phyloP scores from a whole-genome alignment of 37 sponge, comb jelly and placozoan genomes.

The Beroe ovata region DNA sequence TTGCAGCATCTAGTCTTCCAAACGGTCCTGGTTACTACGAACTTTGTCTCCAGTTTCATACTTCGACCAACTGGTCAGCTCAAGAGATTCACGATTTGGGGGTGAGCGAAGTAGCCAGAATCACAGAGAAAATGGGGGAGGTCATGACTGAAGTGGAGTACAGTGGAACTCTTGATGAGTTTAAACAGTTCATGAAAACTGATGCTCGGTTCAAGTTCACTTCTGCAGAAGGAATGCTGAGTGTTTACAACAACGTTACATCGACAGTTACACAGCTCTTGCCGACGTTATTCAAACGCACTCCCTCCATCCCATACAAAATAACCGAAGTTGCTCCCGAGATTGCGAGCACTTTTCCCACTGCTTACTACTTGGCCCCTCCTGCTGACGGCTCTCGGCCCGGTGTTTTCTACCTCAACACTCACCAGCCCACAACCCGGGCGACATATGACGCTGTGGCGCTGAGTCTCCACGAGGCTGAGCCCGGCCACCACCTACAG shows the following conservation, averaged over 20 bases:
- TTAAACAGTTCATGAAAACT: background rate
- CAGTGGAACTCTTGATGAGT: constrained; percentile 8
- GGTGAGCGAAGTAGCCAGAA: background rate
- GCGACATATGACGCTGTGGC: background rate
- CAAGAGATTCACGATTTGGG: constrained; percentile 10
- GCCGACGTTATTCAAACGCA: background rate
- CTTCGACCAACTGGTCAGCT: background rate
- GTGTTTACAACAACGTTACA: background rate
- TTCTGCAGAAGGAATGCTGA: background rate
- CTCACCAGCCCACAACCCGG: background rate
- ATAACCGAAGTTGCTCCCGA: background rate
- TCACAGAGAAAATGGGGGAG: background rate
- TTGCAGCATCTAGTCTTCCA: background rate
- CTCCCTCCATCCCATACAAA: background rate
- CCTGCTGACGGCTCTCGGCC: background rate
- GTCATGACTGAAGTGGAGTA: background rate
- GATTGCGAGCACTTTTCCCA: background rate
- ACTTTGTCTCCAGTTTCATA: background rate
- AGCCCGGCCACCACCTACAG: constrained; percentile 46
- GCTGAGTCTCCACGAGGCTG: background rate
- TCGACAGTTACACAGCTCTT: background rate
- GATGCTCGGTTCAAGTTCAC: background rate
- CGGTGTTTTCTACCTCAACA: constrained; percentile 10
- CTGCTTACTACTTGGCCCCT: constrained; percentile 22
- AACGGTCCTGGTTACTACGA: background rate